Percentiles rank a stretch among this genome's conserved stretches.
phyloP scores from a whole-genome alignment of 1,140 invertebrate species.

The Cydia fagiglandana region DNA sequence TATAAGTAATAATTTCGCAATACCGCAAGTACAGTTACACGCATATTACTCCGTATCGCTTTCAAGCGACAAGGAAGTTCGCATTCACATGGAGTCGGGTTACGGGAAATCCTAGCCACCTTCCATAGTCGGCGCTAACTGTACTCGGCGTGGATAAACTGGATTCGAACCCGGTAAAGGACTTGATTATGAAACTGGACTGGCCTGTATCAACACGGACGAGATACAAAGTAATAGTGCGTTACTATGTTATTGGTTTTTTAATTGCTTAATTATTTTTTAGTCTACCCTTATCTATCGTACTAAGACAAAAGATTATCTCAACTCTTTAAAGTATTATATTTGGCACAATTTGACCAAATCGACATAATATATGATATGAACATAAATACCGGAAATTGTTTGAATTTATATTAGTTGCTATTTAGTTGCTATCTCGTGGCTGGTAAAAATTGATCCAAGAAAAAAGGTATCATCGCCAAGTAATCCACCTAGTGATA shows the following conservation, averaged over 20 bases:
- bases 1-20: background rate
- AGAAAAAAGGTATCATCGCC: too few species aligned
- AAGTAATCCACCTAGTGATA: too few species aligned
- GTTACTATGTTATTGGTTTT: background rate
- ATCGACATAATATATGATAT: too few species aligned
- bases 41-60: background rate
- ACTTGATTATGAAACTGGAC: conserved; percentile 8
- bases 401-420: too few species aligned
- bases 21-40: background rate
- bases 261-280: background rate
- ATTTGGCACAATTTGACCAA: too few species aligned
- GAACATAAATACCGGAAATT: too few species aligned
- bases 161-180: background rate
- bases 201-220: background rate
- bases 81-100: background rate
- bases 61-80: conserved; percentile 5
- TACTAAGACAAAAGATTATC: too few species aligned
- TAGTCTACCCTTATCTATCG: background rate
- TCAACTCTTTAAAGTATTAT: too few species aligned
- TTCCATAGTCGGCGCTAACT: background rate
- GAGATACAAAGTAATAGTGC: background rate
- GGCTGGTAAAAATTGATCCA: too few species aligned
- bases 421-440: too few species aligned
- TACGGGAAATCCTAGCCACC: conserved; percentile 1
- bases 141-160: conserved; percentile 4